A percentile compares a stretch with the other conserved stretches of the same genome.
Evolutionary conservation across 2,797 vertebrate species (phyloP).

Genomic region (Odontamblyopus rebecca): DNA sequence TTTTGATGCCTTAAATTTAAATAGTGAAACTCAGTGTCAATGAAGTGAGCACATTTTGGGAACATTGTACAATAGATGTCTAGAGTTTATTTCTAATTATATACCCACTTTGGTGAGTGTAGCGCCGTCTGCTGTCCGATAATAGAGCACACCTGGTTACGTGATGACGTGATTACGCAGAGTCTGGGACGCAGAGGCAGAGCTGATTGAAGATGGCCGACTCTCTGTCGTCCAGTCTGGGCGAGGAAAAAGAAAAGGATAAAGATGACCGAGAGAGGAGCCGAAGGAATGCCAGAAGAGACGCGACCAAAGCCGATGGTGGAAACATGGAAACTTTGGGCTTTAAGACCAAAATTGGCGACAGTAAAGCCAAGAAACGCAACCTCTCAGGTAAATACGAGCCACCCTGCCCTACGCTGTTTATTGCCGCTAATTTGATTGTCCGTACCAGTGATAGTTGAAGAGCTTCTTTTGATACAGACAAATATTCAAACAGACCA

Average conservation of each 20-base stretch:
- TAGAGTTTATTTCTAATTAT: no score
- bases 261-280: constrained; percentile 69
- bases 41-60: neutral
- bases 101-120: neutral
- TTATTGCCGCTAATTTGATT: constrained; percentile 35
- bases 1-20: neutral
- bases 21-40: neutral
- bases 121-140: constrained; percentile 35
- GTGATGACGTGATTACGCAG: constrained; percentile 67
- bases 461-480: neutral
- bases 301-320: constrained; percentile 58
- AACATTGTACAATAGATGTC: neutral
- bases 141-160: neutral
- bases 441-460: constrained; percentile 15
- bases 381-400: constrained; percentile 84
- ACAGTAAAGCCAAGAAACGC: constrained; percentile 75
- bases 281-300: constrained; percentile 35
- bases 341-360: constrained; percentile 83
- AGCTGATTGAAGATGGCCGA: constrained; percentile 79
- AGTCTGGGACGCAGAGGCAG: constrained; percentile 55
- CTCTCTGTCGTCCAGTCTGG: constrained; percentile 69
- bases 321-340: constrained; percentile 81
- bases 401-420: constrained; percentile 31
- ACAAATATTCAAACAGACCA: neutral
- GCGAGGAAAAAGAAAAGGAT: constrained; percentile 76